Base-by-base conservation (phyloP, 2,797 vertebrate genomes). In the Xenentodon cancila region DNA sequence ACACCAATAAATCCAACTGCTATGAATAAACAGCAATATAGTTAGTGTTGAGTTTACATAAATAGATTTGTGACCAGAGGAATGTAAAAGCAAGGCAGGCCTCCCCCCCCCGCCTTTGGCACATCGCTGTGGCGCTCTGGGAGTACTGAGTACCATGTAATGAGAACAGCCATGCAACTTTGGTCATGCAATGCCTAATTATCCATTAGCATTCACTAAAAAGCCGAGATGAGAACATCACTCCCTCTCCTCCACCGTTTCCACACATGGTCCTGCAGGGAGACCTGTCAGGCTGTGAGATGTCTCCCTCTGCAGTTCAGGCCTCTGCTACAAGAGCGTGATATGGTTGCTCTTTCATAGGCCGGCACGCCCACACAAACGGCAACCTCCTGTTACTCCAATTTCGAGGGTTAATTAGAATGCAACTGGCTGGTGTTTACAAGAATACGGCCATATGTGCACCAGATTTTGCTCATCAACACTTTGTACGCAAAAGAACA, bases 381-480 rank as follows among this genome's bases (percentile, higher is more conserved):
- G 45, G 45, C 37, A 8, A 60, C 79, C 72, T 74, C 60, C 63
- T 68, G 75, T 79, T 90, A 65, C 40, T 69, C 84, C 89, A 86
- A 92, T 92, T 89, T 64, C 80, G 80, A 53, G 82, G 85, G 89
- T 90, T 86, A 92, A 94, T 92, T 91, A 92, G 89, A 90, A 91
- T 71, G 87, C 85, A 87, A 88, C 79, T 77, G 81, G 80, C 83
- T 78, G 84, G 81, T 89, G 90, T 85, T 83, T 65, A 78, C 63
- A 64, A 84, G 85, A 81, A 83, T 58, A 50, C 30, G 32, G 79
- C 88, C 91, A 89, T 92, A 87, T 92, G 90, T 69, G 77, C 65
- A 46, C 81, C 68, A 9, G 17, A 72, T 84, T 82, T 82, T 68
- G 57, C 83, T 81, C 71, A 65, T 63, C 68, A 62, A 62, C 59